Evolutionary conservation across 2,797 vertebrate genomes (phyloP).

Genomic region (Sciurus carolinensis): DNA sequence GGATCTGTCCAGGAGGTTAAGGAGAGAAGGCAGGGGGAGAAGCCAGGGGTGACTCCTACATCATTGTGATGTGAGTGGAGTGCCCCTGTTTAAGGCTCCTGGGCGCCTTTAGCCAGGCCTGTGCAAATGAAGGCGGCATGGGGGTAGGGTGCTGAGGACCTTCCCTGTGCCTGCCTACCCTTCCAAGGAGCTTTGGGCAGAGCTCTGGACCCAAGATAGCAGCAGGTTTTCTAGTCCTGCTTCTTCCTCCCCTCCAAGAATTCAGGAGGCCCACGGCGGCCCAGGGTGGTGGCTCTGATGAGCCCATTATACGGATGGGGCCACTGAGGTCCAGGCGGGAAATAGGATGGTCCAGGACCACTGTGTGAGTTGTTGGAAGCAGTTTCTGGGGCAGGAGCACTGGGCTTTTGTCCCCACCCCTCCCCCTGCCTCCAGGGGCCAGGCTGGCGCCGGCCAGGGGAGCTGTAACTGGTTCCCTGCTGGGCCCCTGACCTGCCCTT

Average conservation of each 20-base stretch:
- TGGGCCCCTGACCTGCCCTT: slow-evolving; percentile 84
- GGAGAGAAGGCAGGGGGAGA: background rate
- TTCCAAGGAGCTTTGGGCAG: background rate
- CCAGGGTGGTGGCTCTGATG: background rate
- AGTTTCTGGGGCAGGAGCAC: slow-evolving; percentile 19
- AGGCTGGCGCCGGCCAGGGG: slow-evolving; percentile 65
- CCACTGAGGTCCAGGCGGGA: background rate
- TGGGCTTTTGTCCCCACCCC: slow-evolving; percentile 63
- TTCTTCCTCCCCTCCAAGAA: background rate
- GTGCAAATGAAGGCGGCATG: background rate
- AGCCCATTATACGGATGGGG: slow-evolving; percentile 46
- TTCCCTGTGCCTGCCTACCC: background rate
- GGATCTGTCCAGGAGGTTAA: background rate
- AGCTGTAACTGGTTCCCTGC: slow-evolving; percentile 71
- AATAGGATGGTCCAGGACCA: background rate
- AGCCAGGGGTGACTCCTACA: background rate
- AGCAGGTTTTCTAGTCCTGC: background rate
- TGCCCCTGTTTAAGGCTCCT: background rate
- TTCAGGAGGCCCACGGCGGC: background rate
- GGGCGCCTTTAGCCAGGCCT: background rate
- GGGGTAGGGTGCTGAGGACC: background rate
- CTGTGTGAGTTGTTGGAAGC: background rate
- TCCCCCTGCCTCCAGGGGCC: slow-evolving; percentile 73
- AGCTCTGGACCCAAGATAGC: background rate
- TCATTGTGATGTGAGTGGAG: background rate